Evolutionary conservation across 1,140 invertebrate species (phyloP).

Genomic region (Cryptotermes secundus): DNA sequence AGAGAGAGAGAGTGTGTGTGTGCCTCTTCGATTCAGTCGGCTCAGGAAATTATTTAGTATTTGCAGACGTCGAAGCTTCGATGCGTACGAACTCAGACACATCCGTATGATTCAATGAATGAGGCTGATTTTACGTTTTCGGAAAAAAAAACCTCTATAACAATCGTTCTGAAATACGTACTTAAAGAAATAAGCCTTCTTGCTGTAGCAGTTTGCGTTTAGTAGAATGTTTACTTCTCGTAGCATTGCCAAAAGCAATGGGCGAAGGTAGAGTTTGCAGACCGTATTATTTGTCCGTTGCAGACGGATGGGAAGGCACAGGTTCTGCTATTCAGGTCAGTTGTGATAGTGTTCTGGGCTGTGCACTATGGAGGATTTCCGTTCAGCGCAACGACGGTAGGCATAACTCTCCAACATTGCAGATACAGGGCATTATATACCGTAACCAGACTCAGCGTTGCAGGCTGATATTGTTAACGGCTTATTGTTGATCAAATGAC

Average conservation of each 20-base stretch:
- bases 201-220: background rate
- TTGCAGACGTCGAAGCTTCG: too few species aligned
- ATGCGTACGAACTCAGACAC: too few species aligned
- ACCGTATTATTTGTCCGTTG: background rate
- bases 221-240: too few species aligned
- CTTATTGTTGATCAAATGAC: background rate
- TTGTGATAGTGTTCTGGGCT: background rate
- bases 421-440: background rate
- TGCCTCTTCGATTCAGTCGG: too few species aligned
- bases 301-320: background rate
- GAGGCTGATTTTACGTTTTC: too few species aligned
- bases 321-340: background rate
- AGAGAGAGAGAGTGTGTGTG: too few species aligned
- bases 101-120: too few species aligned
- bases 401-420: background rate
- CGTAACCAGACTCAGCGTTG: background rate
- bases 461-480: background rate
- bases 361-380: slow-evolving; percentile 12
- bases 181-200: too few species aligned
- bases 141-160: too few species aligned
- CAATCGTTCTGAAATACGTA: too few species aligned
- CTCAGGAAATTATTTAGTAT: too few species aligned
- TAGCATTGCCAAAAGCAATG: background rate
- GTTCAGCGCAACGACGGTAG: background rate
- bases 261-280: background rate